These are phyloP conservation scores for Microplitis mediator DNA, from an alignment of 1,140 invertebrate species.

Conservation along the genomic window DNA sequence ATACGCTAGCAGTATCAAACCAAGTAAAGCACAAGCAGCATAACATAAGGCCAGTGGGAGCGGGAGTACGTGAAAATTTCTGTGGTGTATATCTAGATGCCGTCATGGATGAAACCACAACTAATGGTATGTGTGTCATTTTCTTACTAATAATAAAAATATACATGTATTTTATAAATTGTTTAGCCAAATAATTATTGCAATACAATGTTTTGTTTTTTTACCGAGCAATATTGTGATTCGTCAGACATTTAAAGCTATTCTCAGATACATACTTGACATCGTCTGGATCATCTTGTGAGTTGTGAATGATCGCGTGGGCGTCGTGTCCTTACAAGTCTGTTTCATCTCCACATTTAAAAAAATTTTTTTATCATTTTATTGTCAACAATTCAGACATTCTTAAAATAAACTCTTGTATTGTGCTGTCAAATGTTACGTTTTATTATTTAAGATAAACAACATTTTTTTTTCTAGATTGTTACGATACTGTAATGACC, in stretches of 20 bases:
- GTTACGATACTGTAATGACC: neutral
- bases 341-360: conserved; percentile 36
- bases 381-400: neutral
- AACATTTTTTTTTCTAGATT: neutral
- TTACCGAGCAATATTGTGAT: neutral
- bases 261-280: conserved; percentile 19
- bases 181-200: neutral
- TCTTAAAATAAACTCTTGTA: neutral
- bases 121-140: conserved; percentile 48
- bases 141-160: conserved; percentile 14
- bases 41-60: conserved; percentile 33
- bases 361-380: conserved; percentile 19
- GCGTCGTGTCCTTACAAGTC: conserved; percentile 47
- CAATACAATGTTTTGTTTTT: neutral
- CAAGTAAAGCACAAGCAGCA: too few relatives aligned
- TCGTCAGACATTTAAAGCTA: neutral
- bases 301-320: conserved; percentile 39
- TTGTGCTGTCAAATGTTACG: neutral
- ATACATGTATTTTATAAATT: neutral
- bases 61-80: conserved; percentile 35
- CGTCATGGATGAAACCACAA: conserved; percentile 53
- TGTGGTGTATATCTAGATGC: conserved; percentile 40
- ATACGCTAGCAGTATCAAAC: too few relatives aligned
- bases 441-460: too few relatives aligned
- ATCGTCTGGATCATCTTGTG: conserved; percentile 27